These are phyloP conservation scores for Lichenostomus cassidix DNA, from an alignment of 2,113 vertebrate genomes.

Conservation along the genomic window DNA sequence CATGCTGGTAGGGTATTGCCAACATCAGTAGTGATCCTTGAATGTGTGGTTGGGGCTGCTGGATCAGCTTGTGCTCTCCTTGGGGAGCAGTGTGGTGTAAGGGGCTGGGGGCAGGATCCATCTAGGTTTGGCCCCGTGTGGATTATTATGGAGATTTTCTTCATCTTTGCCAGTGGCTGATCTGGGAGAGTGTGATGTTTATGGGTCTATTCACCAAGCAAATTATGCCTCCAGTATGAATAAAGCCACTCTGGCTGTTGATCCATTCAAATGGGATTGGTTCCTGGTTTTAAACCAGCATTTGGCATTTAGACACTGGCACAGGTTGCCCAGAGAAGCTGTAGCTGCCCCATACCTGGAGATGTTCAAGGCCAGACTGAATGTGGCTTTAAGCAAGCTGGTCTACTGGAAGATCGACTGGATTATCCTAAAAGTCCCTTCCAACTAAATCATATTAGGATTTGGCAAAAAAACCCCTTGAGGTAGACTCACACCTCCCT, in stretches of 20 bases:
- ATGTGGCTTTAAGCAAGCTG: background rate
- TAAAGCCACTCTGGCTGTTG: background rate
- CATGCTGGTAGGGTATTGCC: background rate
- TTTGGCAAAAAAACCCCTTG: background rate
- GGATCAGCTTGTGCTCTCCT: background rate
- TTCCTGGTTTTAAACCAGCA: background rate
- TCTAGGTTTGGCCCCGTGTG: background rate
- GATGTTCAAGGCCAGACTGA: background rate
- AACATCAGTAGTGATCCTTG: background rate
- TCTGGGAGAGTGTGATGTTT: background rate
- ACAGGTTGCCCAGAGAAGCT: background rate
- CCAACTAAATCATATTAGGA: background rate
- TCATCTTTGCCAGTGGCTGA: background rate
- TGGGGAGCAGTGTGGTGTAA: background rate
- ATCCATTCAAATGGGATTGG: background rate
- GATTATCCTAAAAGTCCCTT: background rate
- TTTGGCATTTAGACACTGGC: background rate
- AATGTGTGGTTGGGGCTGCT: rapidly evolving
- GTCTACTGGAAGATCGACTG: background rate
- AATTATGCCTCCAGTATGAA: rapidly evolving
- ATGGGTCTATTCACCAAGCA: background rate
- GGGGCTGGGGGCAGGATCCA: background rate
- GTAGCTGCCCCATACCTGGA: background rate
- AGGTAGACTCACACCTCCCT: rapidly evolving
- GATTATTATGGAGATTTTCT: background rate